Conservation (phyloP, 35 echinoderm and acorn worm species). For the Amphiura filiformis region DNA sequence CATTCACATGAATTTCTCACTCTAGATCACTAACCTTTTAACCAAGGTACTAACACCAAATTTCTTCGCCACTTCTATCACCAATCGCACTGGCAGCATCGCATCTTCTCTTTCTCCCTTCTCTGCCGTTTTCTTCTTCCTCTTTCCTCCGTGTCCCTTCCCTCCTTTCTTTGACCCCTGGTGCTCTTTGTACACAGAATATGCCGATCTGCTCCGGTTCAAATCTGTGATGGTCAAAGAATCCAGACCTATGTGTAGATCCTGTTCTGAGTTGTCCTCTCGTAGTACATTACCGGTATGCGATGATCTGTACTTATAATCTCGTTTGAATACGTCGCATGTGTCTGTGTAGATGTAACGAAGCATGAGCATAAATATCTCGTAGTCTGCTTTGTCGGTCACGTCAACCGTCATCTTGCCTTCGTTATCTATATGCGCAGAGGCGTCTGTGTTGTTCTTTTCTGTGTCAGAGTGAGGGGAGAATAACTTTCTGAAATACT, state of each 20-base stretch:
- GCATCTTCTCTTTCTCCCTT: constrained; percentile 34
- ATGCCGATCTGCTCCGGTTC: constrained; percentile 56
- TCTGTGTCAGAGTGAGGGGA: constrained; percentile 10
- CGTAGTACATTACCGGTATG: not conserved
- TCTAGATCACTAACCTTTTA: constrained; percentile 92
- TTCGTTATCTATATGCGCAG: constrained; percentile 14
- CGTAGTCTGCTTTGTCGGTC: constrained; percentile 29
- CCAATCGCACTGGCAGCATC: constrained; percentile 37
- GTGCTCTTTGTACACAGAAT: constrained; percentile 56
- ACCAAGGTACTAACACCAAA: constrained; percentile 78
- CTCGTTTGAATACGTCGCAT: constrained; percentile 70
- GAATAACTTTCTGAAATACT: constrained; percentile 77
- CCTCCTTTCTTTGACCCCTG: constrained; percentile 1
- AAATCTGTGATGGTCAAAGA: constrained; percentile 40
- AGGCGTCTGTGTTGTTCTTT: not conserved
- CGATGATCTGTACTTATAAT: constrained; percentile 25
- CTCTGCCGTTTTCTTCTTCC: constrained; percentile 6
- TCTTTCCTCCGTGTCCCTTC: constrained; percentile 55
- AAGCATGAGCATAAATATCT: constrained; percentile 49
- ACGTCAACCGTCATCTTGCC: constrained; percentile 37
- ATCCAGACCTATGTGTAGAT: constrained; percentile 1
- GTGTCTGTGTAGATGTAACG: constrained; percentile 83
- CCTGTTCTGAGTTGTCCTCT: not conserved
- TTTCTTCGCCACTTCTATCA: constrained; percentile 81
- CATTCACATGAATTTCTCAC: too few relatives aligned